Base-by-base conservation (phyloP, 2,888 invertebrate species). In the Phalera bucephala region DNA sequence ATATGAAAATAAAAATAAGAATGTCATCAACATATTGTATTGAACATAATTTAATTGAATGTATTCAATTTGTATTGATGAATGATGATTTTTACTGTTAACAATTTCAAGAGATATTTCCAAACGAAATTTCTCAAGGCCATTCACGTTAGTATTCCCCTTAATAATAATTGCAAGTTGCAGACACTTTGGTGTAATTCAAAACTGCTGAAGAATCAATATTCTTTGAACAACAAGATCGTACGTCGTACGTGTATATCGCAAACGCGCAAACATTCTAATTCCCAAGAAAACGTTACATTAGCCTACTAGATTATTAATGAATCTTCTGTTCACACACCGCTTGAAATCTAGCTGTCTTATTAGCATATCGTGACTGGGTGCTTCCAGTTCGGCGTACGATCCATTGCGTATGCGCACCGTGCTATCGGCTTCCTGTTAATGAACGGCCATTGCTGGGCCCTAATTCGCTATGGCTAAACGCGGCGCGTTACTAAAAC, bases 401-500 rank as follows among this genome's bases (percentile, higher is more conserved):
- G 25, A 45, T 26, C 50, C 52, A 73, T 82, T 80, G 70, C 66
- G 75, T 73, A 85, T 83, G 80, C 84, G 64, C 68, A 61, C 58
- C 72, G 68, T 75, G 76, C 64, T 47, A 53, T 48, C 42, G 42
- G 71, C 72, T 86, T 86, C 85, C 85, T 84, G 82, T 72, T 79
- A 79, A 78, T 77, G 78, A 76, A 68, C 64, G 65, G 62, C 72
- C 57, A 62, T 53, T 61, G 63, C 64, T 64, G 60, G 59, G 58
- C 55, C 56, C 45, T n/a, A n/a, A n/a, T n/a, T n/a, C n/a, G n/a
- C n/a, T n/a, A n/a, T n/a, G n/a, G n/a, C n/a, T n/a, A n/a, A n/a
- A 52, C 53, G 45, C 47, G 17, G 5, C 17, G n/a, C n/a, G n/a
- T n/a, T n/a, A n/a, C n/a, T n/a, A n/a, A n/a, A n/a, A n/a, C n/a